These are phyloP conservation scores for Eurystomus gularis DNA, from an alignment of 2,113 vertebrate species.

Conservation along the genomic window DNA sequence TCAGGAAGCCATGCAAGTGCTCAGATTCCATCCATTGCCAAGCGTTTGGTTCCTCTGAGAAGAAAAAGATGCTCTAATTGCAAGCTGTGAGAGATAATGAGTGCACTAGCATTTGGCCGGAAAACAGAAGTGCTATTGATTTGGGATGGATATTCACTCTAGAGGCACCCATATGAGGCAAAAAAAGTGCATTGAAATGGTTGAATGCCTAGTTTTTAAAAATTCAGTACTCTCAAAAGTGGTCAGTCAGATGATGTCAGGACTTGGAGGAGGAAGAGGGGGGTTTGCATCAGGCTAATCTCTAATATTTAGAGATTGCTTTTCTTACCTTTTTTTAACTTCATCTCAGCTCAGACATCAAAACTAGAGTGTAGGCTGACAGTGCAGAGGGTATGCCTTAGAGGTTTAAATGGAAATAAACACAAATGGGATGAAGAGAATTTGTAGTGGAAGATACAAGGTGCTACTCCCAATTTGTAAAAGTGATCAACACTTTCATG, in stretches of 20 bases:
- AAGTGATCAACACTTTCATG: background rate
- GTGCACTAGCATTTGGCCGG: background rate
- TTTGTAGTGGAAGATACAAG: background rate
- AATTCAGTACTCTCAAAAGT: background rate
- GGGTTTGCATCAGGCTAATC: background rate
- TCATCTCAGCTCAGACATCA: background rate
- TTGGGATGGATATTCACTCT: background rate
- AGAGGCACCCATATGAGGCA: background rate
- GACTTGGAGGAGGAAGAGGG: background rate
- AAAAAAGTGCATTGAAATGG: rapidly evolving
- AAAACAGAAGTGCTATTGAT: background rate
- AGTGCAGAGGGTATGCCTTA: background rate
- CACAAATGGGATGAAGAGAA: background rate
- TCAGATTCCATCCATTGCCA: background rate
- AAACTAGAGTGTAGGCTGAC: background rate
- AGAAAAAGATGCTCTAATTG: background rate
- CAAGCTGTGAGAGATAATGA: background rate
- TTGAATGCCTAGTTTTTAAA: background rate
- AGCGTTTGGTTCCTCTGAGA: background rate
- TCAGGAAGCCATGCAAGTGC: background rate
- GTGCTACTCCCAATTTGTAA: background rate
- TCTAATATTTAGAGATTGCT: background rate
- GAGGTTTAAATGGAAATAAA: background rate
- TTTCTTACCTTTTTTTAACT: background rate
- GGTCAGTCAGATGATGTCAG: background rate